Evolutionary conservation across 2,888 invertebrate species (phyloP), one percentile per base, ranked within the genome.

Genomic region (Eurytoma californica): DNA sequence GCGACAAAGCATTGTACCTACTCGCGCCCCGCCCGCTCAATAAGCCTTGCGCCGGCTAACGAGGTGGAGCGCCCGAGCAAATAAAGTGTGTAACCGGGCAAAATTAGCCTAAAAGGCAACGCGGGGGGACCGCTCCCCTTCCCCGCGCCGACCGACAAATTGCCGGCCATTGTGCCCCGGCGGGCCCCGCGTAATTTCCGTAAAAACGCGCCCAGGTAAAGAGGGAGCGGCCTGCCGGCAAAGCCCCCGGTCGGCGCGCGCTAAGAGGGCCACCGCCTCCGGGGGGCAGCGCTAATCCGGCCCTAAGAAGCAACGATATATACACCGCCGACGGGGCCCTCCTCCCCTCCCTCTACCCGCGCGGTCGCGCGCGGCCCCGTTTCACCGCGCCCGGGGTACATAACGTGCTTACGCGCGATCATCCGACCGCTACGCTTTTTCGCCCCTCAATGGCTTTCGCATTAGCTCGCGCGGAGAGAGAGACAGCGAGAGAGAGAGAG

Each of bases 341-440:
- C 9, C 14, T 14, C 16, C 53, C 53, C 53, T 14, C 5, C n/a
- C 16, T 53, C 14, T 2, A n/a, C 14, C n/a, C n/a, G n/a, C 14
- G 61, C 12, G 53, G 39, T 39, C 9, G 39, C 39, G 39, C 39
- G 39, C 39, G 39, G 39, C 39, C 39, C 39, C 9, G 39, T 39
- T 39, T 39, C 39, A 39, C 39, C 7, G 39, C n/a, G n/a, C n/a
- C 7, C 88, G 87, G 87, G 88, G 87, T 90, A 89, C n/a, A n/a
- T 90, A 90, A 90, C 89, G 87, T 87, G 87, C 89, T 90, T 90
- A 90, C 87, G 86, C 84, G 86, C 87, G 88, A 89, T 89, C 88
- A 89, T 88, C 87, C 87, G 84, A 87, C 88, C 88, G 85, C 88
- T 84, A 84, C 83, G 72, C 70, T 75, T 74, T 81, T 74, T 75